Percentiles rank a stretch among this genome's conserved stretches.
phyloP scores from a whole-genome alignment of 2,888 invertebrate genomes.

The Sabatieria punctata region DNA sequence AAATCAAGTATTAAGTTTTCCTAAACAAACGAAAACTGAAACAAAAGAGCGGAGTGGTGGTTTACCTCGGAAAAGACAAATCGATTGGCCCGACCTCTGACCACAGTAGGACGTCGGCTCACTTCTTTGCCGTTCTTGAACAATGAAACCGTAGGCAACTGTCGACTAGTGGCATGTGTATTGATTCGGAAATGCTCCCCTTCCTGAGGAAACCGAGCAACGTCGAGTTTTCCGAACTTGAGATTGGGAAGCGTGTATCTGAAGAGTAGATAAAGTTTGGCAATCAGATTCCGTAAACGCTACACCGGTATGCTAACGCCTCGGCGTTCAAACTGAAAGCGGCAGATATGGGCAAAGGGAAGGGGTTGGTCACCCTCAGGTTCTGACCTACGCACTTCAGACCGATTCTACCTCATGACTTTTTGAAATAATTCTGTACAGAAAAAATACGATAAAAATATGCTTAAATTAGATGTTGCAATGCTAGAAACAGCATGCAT shows the following conservation, averaged over 20 bases:
- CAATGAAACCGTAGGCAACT: slow-evolving; percentile 73
- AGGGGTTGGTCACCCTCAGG: too few relatives aligned
- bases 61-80: slow-evolving; percentile 53
- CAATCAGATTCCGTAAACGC: too few relatives aligned
- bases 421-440: too few relatives aligned
- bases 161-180: slow-evolving; percentile 73
- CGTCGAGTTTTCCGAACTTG: slow-evolving; percentile 87
- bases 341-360: too few relatives aligned
- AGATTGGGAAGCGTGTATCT: slow-evolving; percentile 61
- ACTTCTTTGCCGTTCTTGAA: slow-evolving; percentile 67
- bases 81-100: neutral
- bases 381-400: too few relatives aligned
- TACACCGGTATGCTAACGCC: too few relatives aligned
- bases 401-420: too few relatives aligned
- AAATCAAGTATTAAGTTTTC: slow-evolving; percentile 74
- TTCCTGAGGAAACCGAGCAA: slow-evolving; percentile 67
- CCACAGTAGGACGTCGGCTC: slow-evolving; percentile 24
- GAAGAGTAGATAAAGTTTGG: slow-evolving; percentile 12
- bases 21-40: slow-evolving; percentile 33
- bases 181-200: slow-evolving; percentile 55
- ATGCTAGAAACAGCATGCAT: too few relatives aligned
- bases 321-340: too few relatives aligned
- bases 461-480: too few relatives aligned
- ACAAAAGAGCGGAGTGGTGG: slow-evolving; percentile 39
- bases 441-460: too few relatives aligned